phyloP scores from a whole-genome alignment of 2,888 invertebrate genomes.

The Ommatoiulus sabulosus region DNA sequence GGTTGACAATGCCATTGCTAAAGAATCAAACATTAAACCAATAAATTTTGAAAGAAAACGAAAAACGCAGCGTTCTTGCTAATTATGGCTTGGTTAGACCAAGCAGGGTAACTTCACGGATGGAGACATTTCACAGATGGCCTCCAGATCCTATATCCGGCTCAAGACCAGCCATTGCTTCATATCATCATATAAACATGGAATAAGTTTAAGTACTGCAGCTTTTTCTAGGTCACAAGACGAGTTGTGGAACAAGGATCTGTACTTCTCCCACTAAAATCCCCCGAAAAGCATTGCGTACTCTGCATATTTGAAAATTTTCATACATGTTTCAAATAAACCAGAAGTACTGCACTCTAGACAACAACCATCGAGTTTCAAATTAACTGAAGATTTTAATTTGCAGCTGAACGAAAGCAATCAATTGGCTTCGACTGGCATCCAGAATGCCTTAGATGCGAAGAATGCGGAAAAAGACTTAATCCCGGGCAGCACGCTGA shows the following conservation, averaged over 20 bases:
- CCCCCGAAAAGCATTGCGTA: not conserved
- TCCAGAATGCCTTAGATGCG: slow-evolving; percentile 84
- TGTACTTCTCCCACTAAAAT: not conserved
- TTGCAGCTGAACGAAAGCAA: slow-evolving; percentile 84
- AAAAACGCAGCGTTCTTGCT: not conserved
- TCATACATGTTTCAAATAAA: not conserved
- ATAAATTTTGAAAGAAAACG: not conserved
- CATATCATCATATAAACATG: not conserved
- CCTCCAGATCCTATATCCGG: slow-evolving; percentile 24
- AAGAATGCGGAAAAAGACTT: slow-evolving; percentile 83
- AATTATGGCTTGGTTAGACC: not conserved
- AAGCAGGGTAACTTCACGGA: not conserved
- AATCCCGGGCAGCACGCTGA: slow-evolving; percentile 88
- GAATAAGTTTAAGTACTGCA: not conserved
- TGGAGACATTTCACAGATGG: slow-evolving; percentile 10
- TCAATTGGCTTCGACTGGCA: slow-evolving; percentile 90
- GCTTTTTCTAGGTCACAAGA: not conserved
- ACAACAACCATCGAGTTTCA: not conserved
- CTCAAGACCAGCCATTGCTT: not conserved
- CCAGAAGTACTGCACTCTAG: not conserved
- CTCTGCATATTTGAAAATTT: not conserved
- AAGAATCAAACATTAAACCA: not conserved
- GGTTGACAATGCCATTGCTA: not conserved
- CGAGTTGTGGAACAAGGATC: not conserved
- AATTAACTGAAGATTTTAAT: slow-evolving; percentile 54